Evolutionary conservation across 2,113 vertebrate species (phyloP), one percentile per base, ranked within the genome.

Genomic region (Campylomormyrus tamandua): DNA sequence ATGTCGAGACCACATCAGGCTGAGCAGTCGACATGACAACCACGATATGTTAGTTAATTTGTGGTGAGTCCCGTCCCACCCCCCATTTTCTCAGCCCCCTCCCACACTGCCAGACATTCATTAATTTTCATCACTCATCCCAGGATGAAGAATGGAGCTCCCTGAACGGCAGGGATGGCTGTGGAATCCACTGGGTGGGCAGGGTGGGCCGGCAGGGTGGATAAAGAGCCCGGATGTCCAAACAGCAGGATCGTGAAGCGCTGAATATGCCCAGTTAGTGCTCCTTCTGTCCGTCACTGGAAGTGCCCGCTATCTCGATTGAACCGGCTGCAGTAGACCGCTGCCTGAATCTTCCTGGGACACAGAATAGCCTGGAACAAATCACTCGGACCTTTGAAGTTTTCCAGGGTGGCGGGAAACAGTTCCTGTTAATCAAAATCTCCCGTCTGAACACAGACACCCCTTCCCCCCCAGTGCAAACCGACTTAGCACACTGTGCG

Each of bases 361-460:
- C 15, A 48, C 3, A 11, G 17, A 42, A 48, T 48, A 84, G 21
- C 17, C 45, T 48, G 19, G 39, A 48, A 84, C 21, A 84, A 48
- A 84, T 84, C 53, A 91, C 91, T 92, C 80, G 53, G 35, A 92
- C 87, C 50, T 58, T 24, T 8, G 10, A 42, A 70, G 87, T 53
- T 56, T 10, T 50, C 58, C 89, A 87, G 49, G 27, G 80, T 88
- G 84, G 91, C 66, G 90, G 74, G 53, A 39, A 66, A 83, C 77
- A 88, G 9, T 85, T 92, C 80, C 66, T 88, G 91, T 91, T 92
- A 94, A 94, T 94, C 90, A 89, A n/a, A 89, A 88, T 42, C 93
- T 94, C 94, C 94, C 88, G 91, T 17, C 90, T 91, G 88, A 74
- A 89, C 35, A 56, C 50, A 74, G 90, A 90, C 90, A 90, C 92